Percentiles rank a stretch among this genome's conserved stretches.
Conservation (phyloP, 2,113 vertebrate species). For the Pygoscelis adeliae region DNA sequence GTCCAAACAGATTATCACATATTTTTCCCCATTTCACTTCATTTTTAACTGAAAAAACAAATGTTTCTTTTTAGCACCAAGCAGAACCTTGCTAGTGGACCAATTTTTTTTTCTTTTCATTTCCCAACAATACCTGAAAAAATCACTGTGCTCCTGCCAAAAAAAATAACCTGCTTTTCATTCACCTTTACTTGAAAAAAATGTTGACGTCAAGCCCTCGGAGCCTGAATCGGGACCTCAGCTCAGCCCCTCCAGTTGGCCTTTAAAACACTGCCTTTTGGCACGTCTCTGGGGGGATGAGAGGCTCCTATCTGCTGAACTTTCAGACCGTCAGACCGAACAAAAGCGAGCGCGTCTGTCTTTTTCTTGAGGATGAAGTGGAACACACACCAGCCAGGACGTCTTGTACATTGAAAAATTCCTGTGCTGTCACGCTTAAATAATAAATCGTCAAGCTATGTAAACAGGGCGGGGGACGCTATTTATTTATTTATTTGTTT, state of each 20-base stretch:
- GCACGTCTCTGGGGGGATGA: rapidly evolving
- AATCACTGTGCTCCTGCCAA: background rate
- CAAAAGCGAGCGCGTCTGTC: background rate
- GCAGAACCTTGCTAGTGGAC: background rate
- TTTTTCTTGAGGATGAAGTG: background rate
- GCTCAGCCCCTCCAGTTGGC: background rate
- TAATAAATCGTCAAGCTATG: background rate
- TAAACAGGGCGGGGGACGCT: constrained; percentile 5
- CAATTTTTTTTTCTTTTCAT: background rate
- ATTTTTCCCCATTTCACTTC: background rate
- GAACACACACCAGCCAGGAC: background rate
- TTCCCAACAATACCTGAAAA: background rate
- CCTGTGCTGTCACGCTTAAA: constrained; percentile 43
- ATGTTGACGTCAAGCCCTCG: background rate
- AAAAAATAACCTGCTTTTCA: background rate
- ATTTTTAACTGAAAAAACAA: background rate
- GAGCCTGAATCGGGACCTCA: background rate
- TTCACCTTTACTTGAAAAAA: background rate
- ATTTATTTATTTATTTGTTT: constrained; percentile 37
- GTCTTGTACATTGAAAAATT: constrained; percentile 32
- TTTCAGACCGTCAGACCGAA: background rate
- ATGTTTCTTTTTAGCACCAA: background rate
- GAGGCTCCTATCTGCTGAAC: background rate
- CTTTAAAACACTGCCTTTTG: background rate
- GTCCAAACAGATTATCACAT: background rate